phyloP scores from a whole-genome alignment of 2,113 vertebrate genomes.

The Helogale parvula region DNA sequence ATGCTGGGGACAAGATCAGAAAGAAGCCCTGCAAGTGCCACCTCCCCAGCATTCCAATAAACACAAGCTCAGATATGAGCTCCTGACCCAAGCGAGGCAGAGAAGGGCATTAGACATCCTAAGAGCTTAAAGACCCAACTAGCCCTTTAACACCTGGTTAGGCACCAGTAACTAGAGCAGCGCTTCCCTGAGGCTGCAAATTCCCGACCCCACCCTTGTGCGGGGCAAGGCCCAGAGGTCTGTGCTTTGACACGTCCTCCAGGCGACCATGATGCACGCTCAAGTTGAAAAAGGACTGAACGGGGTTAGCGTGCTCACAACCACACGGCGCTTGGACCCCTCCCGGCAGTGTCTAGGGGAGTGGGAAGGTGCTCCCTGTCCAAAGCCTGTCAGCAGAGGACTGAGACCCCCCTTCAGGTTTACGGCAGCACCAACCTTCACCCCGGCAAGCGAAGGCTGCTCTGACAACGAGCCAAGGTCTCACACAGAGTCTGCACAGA shows the following conservation, averaged over 20 bases:
- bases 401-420: background rate
- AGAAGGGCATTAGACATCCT: background rate
- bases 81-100: background rate
- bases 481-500: background rate
- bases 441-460: background rate
- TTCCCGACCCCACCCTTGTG: background rate
- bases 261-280: accelerated
- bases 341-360: too few species aligned
- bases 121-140: background rate
- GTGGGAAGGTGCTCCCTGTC: background rate
- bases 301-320: background rate
- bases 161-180: too few species aligned
- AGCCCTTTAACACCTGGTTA: background rate
- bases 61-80: accelerated
- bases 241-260: background rate
- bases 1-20: background rate
- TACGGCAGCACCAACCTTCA: background rate
- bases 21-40: background rate
- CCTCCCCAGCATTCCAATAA: background rate
- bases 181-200: background rate
- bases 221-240: background rate
- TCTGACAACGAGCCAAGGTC: background rate
- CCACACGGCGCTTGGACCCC: background rate
- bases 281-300: background rate
- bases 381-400: background rate